These are phyloP conservation scores for Esperia sulphurella DNA, from an alignment of 2,888 invertebrate species.

Conservation along the genomic window DNA sequence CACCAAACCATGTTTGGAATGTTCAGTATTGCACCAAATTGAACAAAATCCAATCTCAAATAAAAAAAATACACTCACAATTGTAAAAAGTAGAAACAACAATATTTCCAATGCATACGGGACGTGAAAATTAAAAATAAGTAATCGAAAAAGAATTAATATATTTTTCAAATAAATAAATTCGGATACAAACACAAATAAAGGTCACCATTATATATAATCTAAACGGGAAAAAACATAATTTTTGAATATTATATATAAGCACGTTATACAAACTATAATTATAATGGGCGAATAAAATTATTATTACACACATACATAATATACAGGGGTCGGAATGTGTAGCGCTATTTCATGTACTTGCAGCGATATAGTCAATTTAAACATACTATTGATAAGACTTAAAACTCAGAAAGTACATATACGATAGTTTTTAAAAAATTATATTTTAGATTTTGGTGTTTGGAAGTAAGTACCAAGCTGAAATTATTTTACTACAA, in stretches of 20 bases:
- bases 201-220: constrained; percentile 65
- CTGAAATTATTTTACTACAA: too few species aligned
- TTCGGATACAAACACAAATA: constrained; percentile 56
- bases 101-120: constrained; percentile 24
- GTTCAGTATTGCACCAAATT: constrained; percentile 74
- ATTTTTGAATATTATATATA: neutral
- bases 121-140: constrained; percentile 28
- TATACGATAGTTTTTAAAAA: too few species aligned
- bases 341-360: too few species aligned
- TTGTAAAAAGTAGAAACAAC: constrained; percentile 26
- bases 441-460: too few species aligned
- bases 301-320: constrained; percentile 13
- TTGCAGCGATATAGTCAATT: too few species aligned
- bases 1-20: constrained; percentile 78
- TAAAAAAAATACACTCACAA: constrained; percentile 37
- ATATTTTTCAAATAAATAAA: constrained; percentile 48
- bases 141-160: constrained; percentile 21
- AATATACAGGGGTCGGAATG: constrained; percentile 12
- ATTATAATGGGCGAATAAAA: constrained; percentile 1
- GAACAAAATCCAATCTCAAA: constrained; percentile 56
- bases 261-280: neutral
- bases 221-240: neutral
- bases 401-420: too few species aligned
- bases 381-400: too few species aligned
- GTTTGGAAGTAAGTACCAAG: too few species aligned